Evolutionary conservation across 2,888 invertebrate genomes (phyloP).

Genomic region (Polydrusus cervinus): DNA sequence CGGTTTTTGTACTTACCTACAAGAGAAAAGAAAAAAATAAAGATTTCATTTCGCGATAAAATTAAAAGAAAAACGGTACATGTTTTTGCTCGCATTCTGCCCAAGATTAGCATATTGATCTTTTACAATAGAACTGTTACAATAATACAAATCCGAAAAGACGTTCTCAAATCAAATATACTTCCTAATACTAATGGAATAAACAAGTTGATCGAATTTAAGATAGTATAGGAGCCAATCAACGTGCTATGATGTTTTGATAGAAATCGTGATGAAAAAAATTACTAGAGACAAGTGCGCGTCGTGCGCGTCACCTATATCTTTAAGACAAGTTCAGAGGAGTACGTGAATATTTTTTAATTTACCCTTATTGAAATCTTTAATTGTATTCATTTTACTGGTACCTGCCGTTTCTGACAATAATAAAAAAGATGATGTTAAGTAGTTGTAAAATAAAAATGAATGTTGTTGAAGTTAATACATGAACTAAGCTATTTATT

Average conservation of each 20-base stretch:
- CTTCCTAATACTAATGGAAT: constrained; percentile 40
- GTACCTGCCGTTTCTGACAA: too few species aligned
- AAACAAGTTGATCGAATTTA: constrained; percentile 36
- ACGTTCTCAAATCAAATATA: constrained; percentile 32
- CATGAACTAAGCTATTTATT: too few species aligned
- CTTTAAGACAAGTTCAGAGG: constrained; percentile 1
- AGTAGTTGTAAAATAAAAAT: too few species aligned
- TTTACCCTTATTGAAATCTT: neutral
- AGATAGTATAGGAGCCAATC: constrained; percentile 22
- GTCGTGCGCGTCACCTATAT: constrained; percentile 33
- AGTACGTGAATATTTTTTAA: neutral
- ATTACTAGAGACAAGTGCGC: constrained; percentile 26
- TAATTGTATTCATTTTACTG: too few species aligned
- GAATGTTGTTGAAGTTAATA: too few species aligned
- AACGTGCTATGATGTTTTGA: constrained; percentile 17
- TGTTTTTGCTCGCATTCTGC: constrained; percentile 43
- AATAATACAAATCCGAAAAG: constrained; percentile 16
- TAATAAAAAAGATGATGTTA: too few species aligned
- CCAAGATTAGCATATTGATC: constrained; percentile 46
- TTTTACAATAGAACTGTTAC: constrained; percentile 37
- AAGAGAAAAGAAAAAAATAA: constrained; percentile 38
- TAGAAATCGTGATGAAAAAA: constrained; percentile 36
- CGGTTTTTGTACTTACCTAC: constrained; percentile 14
- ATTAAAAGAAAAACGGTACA: constrained; percentile 42
- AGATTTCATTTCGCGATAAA: constrained; percentile 34